phyloP scores from a whole-genome alignment of 2,797 vertebrate species.

The Semotilus atromaculatus region DNA sequence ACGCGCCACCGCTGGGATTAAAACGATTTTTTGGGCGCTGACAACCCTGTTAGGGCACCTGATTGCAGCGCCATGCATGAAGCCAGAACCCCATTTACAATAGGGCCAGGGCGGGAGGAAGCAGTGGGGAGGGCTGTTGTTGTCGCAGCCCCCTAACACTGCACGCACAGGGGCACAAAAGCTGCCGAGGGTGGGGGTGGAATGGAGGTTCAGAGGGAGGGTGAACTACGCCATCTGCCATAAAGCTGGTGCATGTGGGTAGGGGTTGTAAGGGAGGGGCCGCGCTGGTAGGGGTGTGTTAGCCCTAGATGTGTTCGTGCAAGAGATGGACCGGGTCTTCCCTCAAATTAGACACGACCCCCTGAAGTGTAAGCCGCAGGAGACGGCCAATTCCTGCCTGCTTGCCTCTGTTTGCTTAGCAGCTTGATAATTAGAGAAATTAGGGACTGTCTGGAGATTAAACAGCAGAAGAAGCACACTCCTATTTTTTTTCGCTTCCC shows the following conservation, averaged over 20 bases:
- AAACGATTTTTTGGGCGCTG: conserved; percentile 33
- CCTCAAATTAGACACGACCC: conserved; percentile 55
- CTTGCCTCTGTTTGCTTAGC: conserved; percentile 46
- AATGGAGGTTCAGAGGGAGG: conserved; percentile 47
- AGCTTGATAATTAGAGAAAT: conserved; percentile 52
- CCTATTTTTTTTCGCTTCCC: conserved; percentile 46
- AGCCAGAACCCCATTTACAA: conserved; percentile 45
- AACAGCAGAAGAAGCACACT: conserved; percentile 39
- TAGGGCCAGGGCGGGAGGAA: conserved; percentile 33
- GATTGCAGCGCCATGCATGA: conserved; percentile 20
- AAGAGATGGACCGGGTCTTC: conserved; percentile 50
- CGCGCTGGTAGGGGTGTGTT: conserved; percentile 19
- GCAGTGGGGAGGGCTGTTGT: conserved; percentile 43
- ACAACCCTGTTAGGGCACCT: conserved; percentile 48
- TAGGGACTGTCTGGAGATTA: conserved; percentile 48
- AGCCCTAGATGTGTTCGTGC: conserved; percentile 54
- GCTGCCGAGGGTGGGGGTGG: conserved; percentile 46
- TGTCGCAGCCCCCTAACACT: conserved; percentile 51
- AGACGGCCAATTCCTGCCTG: conserved; percentile 41
- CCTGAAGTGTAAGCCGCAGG: conserved; percentile 44
- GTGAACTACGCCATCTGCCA: conserved; percentile 60
- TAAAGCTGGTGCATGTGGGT: conserved; percentile 44
- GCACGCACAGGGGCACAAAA: conserved; percentile 58
- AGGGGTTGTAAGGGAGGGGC: conserved; percentile 45
- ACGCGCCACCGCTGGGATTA: conserved; percentile 25